Base-by-base conservation (phyloP, 1,140 invertebrate species). In the Solenopsis fugax region DNA sequence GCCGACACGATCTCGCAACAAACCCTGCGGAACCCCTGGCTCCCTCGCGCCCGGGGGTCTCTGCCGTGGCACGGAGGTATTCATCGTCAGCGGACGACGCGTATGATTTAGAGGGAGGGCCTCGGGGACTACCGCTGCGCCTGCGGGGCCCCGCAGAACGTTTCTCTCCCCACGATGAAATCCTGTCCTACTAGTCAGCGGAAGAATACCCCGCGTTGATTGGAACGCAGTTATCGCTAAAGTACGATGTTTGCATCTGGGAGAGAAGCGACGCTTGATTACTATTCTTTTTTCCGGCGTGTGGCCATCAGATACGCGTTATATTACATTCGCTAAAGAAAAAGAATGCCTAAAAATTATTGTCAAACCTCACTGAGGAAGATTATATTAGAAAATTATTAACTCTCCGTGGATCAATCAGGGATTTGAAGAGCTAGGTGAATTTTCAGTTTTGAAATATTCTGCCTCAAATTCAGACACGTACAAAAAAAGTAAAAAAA, bases 61-160 rank as follows among this genome's bases (percentile, higher is more conserved):
- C 34, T 13, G 18, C 9, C n/a, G 18, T 64, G 50, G 29, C 48
- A 21, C 56, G 50, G 24, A 73, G 81, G 73, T 85, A 87, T 87
- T 88, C 73, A 77, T 85, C 87, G 45, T 73, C 77, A 71, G 37
- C 65, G 52, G 58, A 64, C 73, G 62, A 71, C 71, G 56, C 64
- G 77, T 72, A 82, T 90, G 88, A 90, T 90, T 90, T 84, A 90
- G 52, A 77, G 62, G 77, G 77, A 80, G 72, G 81, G 9, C 64
- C 71, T 50, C 80, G 67, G 78, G 29, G 54, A 80, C 75, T 78
- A 80, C 77, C 72, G 48, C 34, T 54, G 73, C 4, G 62, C 21
- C 41, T 60, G 67, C 62, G 6, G 60, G 41, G 12, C 34, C 64
- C 62, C 29, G 21, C 52, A 56, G 62, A 69, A 45, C 37, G n/a